phyloP scores from a whole-genome alignment of 2,113 vertebrate genomes.

The Solenodon paradoxus region DNA sequence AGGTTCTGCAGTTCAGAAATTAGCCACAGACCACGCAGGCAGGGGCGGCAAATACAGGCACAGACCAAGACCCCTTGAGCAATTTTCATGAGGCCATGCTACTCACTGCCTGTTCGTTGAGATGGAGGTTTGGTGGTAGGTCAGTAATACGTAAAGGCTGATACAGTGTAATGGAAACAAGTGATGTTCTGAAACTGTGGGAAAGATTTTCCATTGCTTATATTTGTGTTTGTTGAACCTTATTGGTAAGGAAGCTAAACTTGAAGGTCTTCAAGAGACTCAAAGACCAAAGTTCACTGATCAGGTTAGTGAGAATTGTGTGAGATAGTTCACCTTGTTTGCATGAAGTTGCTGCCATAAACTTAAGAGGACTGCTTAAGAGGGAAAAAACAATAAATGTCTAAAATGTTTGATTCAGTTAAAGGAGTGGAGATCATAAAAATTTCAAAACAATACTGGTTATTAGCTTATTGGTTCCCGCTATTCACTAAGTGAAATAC shows the following conservation, averaged over 20 bases:
- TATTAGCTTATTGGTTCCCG: not conserved
- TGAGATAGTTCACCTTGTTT: not conserved
- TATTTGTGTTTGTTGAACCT: not conserved
- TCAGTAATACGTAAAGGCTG: not conserved
- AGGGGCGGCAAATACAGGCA: not conserved
- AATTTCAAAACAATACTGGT: not conserved
- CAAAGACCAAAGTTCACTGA: too few relatives aligned
- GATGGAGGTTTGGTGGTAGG: not conserved
- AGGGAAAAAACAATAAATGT: not conserved
- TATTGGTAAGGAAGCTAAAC: not conserved
- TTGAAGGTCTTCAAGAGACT: not conserved
- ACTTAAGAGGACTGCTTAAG: not conserved
- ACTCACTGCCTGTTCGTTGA: not conserved
- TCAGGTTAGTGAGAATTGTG: not conserved
- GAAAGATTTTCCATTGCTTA: not conserved
- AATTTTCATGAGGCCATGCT: not conserved
- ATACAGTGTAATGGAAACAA: not conserved
- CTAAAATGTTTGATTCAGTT: not conserved
- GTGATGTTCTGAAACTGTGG: not conserved
- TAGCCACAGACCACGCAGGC: rapidly evolving
- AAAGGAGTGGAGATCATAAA: not conserved
- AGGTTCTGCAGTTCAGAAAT: not conserved
- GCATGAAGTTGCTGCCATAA: not conserved
- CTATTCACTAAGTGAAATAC: not conserved
- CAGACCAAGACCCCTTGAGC: not conserved